These are phyloP conservation scores for Bombus confusus DNA, from an alignment of 1,140 invertebrate genomes.

Conservation along the genomic window DNA sequence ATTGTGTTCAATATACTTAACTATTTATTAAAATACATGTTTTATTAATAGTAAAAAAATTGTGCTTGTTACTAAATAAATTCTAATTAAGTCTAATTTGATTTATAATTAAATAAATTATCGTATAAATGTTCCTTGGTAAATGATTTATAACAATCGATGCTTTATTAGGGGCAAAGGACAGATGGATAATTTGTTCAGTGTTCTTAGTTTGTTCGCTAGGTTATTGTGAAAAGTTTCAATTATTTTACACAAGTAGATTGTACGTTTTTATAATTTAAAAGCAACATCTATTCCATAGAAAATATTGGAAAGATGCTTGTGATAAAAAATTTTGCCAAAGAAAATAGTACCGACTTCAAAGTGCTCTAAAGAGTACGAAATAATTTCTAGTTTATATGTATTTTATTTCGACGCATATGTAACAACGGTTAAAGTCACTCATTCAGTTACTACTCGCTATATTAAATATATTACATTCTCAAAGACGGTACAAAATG, in stretches of 20 bases:
- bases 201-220: background rate
- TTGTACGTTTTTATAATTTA: slow-evolving; percentile 16
- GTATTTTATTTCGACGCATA: too few relatives aligned
- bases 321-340: background rate
- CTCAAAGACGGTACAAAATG: too few relatives aligned
- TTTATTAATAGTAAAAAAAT: too few relatives aligned
- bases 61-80: background rate
- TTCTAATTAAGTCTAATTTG: background rate
- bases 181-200: background rate
- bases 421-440: too few relatives aligned
- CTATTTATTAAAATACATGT: too few relatives aligned
- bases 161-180: background rate
- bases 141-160: background rate
- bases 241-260: background rate
- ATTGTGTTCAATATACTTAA: too few relatives aligned
- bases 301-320: slow-evolving; percentile 27
- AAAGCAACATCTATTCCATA: slow-evolving; percentile 5
- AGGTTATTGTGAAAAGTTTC: background rate
- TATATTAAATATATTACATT: too few relatives aligned
- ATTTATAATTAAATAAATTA: background rate
- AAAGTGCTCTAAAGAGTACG: too few relatives aligned
- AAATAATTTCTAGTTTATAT: too few relatives aligned
- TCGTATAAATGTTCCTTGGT: background rate
- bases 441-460: too few relatives aligned
- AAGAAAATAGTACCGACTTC: too few relatives aligned